Evolutionary conservation across 2,113 vertebrate genomes (phyloP).

Genomic region (Catagonus wagneri): DNA sequence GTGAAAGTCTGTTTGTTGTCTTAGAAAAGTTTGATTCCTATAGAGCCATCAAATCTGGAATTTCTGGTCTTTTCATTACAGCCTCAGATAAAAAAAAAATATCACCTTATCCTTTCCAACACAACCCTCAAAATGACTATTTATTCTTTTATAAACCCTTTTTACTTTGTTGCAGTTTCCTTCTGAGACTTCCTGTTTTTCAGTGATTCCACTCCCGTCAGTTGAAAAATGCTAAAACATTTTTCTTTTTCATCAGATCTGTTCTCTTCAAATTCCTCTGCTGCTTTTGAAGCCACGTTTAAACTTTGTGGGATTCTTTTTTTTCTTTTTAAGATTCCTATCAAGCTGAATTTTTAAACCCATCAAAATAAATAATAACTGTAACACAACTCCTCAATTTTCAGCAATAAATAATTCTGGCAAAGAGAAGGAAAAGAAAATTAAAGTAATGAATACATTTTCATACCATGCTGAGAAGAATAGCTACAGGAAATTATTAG

Average conservation of each 20-base stretch:
- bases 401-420: conserved; percentile 75
- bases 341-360: conserved; percentile 68
- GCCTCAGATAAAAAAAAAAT: conserved; percentile 65
- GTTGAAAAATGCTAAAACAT: conserved; percentile 77
- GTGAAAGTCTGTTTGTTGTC: conserved; percentile 35
- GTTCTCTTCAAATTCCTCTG: conserved; percentile 73
- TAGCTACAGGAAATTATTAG: conserved; percentile 66
- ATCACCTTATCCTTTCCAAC: conserved; percentile 54
- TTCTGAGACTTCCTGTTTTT: conserved; percentile 77
- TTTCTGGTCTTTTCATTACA: conserved; percentile 70
- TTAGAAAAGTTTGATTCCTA: conserved; percentile 61
- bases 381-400: conserved; percentile 67
- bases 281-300: conserved; percentile 57
- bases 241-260: conserved; percentile 78
- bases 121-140: conserved; percentile 61
- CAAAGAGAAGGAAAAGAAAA: conserved; percentile 74
- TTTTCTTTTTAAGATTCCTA: conserved; percentile 50
- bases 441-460: conserved; percentile 70
- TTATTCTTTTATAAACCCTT: conserved; percentile 73
- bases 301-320: conserved; percentile 52
- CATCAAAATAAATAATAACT: conserved; percentile 76
- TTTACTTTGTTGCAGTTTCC: conserved; percentile 63
- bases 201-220: conserved; percentile 53
- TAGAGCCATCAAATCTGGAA: conserved; percentile 56
- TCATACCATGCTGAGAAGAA: conserved; percentile 65